Conservation (phyloP, 2,888 invertebrate species). For the Lithosia quadra region DNA sequence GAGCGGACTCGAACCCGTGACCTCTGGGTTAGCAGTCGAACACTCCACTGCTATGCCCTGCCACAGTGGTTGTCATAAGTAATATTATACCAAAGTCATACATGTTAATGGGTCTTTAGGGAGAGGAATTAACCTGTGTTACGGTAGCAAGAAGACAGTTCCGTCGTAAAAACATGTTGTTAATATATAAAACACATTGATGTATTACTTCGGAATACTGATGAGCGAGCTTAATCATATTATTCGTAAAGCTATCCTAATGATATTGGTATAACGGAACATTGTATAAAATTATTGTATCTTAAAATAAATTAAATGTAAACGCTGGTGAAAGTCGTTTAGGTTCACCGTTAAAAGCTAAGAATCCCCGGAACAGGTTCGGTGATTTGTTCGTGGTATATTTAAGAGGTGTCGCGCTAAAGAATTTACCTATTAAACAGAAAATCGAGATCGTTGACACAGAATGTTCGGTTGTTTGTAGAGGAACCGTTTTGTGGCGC, state of each 20-base stretch:
- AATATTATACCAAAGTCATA: too few species aligned
- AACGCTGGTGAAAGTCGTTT: slow-evolving; percentile 49
- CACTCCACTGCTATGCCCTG: too few species aligned
- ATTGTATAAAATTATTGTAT: slow-evolving; percentile 16
- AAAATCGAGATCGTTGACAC: slow-evolving; percentile 51
- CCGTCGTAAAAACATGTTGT: slow-evolving; percentile 2
- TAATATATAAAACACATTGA: neutral
- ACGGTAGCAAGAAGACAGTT: neutral
- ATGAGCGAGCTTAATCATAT: neutral
- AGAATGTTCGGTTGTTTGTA: slow-evolving; percentile 52
- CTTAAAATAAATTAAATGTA: slow-evolving; percentile 30
- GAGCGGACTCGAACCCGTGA: too few species aligned
- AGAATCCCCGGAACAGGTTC: slow-evolving; percentile 48
- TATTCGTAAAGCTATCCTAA: neutral
- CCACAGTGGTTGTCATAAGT: too few species aligned
- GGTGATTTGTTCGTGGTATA: slow-evolving; percentile 24
- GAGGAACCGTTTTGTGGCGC: slow-evolving; percentile 70
- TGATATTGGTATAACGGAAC: slow-evolving; percentile 25
- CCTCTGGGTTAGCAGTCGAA: too few species aligned
- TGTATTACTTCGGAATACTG: neutral
- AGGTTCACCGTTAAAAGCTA: slow-evolving; percentile 36
- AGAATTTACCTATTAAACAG: slow-evolving; percentile 50
- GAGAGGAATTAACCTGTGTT: neutral
- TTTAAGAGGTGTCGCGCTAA: slow-evolving; percentile 38
- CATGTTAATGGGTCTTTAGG: neutral